These are phyloP conservation scores for Loripinus fragilis DNA, from an alignment of 2,888 invertebrate genomes.

Conservation along the genomic window DNA sequence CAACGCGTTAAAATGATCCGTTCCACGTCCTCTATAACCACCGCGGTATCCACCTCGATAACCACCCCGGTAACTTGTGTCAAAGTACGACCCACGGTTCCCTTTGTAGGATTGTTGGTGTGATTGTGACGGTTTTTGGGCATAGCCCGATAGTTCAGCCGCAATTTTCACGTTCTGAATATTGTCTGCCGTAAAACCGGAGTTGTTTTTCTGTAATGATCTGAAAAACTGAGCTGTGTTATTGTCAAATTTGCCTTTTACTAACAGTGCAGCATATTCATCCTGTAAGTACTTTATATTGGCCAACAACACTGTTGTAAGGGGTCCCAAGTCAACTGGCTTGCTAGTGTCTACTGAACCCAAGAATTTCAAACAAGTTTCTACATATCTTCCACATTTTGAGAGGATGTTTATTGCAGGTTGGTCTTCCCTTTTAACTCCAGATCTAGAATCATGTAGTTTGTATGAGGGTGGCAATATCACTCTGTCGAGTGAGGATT, in stretches of 20 bases:
- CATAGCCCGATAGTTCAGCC: conserved; percentile 32
- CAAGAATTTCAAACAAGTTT: background rate
- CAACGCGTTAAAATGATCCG: background rate
- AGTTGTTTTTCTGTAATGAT: conserved; percentile 30
- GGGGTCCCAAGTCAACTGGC: conserved; percentile 17
- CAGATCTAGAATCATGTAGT: conserved; percentile 34
- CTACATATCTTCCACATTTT: conserved; percentile 23
- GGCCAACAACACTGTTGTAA: conserved; percentile 11
- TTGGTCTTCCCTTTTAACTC: conserved; percentile 26
- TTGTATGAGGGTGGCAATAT: conserved; percentile 11
- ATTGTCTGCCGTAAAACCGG: conserved; percentile 22
- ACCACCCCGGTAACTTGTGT: background rate
- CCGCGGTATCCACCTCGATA: conserved; percentile 3
- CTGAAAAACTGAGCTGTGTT: conserved; percentile 32
- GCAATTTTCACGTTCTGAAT: conserved; percentile 30
- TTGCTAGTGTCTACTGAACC: background rate
- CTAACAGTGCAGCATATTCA: conserved; percentile 41
- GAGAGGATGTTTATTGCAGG: conserved; percentile 7
- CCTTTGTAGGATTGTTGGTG: no score
- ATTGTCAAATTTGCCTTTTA: conserved; percentile 36
- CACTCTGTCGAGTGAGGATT: background rate
- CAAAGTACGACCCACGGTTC: background rate
- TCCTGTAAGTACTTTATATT: conserved; percentile 31
- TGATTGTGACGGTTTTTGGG: conserved; percentile 1
- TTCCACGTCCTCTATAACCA: background rate